Evolutionary conservation across 2,797 vertebrate genomes (phyloP), one percentile per base, ranked within the genome.

Genomic region (Phyllotis vaccarum): DNA sequence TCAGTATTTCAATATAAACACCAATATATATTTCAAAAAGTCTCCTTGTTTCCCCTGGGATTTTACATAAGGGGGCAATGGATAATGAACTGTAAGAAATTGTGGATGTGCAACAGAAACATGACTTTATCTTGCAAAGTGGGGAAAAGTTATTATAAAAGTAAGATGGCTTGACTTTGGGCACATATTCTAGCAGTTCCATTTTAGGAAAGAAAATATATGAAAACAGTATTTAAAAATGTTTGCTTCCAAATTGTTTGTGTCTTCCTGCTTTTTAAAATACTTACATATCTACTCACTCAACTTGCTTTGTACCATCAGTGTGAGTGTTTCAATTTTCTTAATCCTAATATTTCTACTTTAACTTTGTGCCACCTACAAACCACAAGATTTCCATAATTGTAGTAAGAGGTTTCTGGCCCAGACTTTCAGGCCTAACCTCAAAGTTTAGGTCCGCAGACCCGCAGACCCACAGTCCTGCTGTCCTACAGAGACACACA

Each of bases 71-170:
- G 87, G 31, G 85, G 37, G 46, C 83, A 96, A 72, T 76, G 13
- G 2, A 60, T 29, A 72, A 81, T 80, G 46, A 64, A 90, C 46
- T 81, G 58, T 62, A 78, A 31, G 40, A 96, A 90, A 96, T 85
- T 68, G 62, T 85, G 16, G 17, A 76, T n/a, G 13, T 72, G 31
- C 52, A 22, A 89, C 19, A 75, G 12, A 93, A 93, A 10, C 76
- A 85, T 78, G 21, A 40, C 12, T 72, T 94, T 74, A 74, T 86
- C 93, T 95, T 93, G 76, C 87, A 87, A 90, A 83, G 68, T 52
- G 34, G 46, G 4, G 34, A 91, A 95, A 85, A 11, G 9, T 86
- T 83, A 81, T 87, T 90, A 29, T 46, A 70, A 94, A 68, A 79
- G 34, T 34, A 27, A n/a, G 16, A 81, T 95, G 34, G 3, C 43